Conservation (phyloP, 1,140 invertebrate species). For the Cardiocondyla obscurior region DNA sequence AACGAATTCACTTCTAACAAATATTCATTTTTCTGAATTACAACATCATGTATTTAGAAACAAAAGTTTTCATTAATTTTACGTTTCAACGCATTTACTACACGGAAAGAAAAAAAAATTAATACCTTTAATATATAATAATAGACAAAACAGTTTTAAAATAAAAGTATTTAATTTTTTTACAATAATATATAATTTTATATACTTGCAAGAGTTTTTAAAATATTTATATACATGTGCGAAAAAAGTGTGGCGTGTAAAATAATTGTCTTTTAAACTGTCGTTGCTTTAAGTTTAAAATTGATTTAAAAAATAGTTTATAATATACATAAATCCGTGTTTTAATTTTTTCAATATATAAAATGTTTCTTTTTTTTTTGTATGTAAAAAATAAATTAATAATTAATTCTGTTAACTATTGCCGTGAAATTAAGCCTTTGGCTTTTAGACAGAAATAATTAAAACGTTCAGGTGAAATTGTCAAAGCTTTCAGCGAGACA, state of each 20-base stretch:
- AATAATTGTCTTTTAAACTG: background rate
- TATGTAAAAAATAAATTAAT: background rate
- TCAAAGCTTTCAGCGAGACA: constrained; percentile 11
- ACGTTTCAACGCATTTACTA: background rate
- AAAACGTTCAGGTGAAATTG: background rate
- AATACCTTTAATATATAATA: background rate
- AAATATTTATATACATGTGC: background rate
- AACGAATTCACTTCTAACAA: background rate
- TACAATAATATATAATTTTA: background rate
- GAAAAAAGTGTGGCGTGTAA: background rate
- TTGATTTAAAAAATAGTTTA: background rate
- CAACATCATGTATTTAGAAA: background rate
- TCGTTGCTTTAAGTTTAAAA: background rate
- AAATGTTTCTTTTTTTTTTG: too few relatives aligned
- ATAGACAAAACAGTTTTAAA: background rate
- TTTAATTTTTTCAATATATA: too few relatives aligned
- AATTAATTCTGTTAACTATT: too few relatives aligned
- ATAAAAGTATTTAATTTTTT: background rate
- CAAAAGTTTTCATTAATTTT: background rate
- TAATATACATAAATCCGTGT: too few relatives aligned
- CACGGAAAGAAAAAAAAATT: background rate
- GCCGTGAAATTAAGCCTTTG: background rate
- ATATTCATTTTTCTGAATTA: background rate
- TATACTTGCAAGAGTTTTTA: background rate
- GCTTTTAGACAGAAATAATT: background rate